Conservation (phyloP, 2,797 vertebrate species). For the Pampus argenteus region DNA sequence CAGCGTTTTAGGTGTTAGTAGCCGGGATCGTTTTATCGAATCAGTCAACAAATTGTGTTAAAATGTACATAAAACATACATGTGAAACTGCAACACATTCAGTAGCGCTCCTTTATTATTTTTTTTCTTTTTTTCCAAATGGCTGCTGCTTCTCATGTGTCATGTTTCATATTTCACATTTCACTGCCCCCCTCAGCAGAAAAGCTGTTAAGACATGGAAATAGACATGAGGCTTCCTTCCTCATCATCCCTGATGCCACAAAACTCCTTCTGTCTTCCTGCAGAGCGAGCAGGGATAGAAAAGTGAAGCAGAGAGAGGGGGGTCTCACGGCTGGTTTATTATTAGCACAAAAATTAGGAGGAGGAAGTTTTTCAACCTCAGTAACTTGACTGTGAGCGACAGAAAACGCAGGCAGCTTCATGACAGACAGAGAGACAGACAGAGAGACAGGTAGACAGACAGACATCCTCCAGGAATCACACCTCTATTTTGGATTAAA, state of each 20-base stretch:
- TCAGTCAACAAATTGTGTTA: constrained; percentile 1
- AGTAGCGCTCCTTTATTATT: too few relatives aligned
- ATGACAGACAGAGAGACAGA: constrained; percentile 5
- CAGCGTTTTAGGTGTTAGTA: constrained; percentile 25
- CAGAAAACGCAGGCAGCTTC: constrained; percentile 40
- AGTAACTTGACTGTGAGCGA: constrained; percentile 45
- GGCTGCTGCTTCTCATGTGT: constrained; percentile 54
- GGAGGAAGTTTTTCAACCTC: constrained; percentile 57
- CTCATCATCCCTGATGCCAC: constrained; percentile 48
- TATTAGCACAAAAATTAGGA: constrained; percentile 68
- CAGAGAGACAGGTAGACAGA: neutral
- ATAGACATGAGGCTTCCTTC: constrained; percentile 61
- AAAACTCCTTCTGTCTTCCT: constrained; percentile 3
- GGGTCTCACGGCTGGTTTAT: constrained; percentile 59
- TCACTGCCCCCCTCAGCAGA: constrained; percentile 44
- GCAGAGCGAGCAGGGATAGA: too few relatives aligned
- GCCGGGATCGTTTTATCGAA: constrained; percentile 3
- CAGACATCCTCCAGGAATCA: constrained; percentile 66
- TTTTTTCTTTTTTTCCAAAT: constrained; percentile 60
- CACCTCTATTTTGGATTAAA: constrained; percentile 64
- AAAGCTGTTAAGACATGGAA: constrained; percentile 57
- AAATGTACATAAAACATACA: neutral
- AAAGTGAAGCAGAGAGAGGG: constrained; percentile 48
- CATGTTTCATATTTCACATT: constrained; percentile 59
- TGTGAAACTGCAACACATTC: constrained; percentile 10